phyloP scores from a whole-genome alignment of 2,888 invertebrate genomes.

The Melolontha melolontha region DNA sequence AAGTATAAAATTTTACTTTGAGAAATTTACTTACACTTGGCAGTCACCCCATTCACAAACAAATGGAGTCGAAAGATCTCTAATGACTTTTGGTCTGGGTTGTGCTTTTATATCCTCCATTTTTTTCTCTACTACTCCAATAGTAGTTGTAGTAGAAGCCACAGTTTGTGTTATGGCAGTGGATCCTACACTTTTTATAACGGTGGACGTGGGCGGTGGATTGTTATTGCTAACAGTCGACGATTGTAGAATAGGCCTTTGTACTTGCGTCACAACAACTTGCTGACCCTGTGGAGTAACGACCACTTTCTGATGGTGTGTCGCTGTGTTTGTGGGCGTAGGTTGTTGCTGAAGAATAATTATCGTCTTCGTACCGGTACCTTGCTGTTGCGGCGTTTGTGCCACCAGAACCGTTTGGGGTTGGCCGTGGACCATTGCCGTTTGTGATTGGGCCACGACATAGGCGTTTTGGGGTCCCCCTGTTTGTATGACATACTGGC shows the following conservation, averaged over 20 bases:
- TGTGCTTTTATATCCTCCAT: slow-evolving; percentile 49
- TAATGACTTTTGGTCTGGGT: slow-evolving; percentile 60
- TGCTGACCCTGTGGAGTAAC: slow-evolving; percentile 77
- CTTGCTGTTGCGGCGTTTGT: slow-evolving; percentile 75
- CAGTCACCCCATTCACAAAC: slow-evolving; percentile 97
- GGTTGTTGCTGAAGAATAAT: slow-evolving; percentile 75
- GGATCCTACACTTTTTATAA: slow-evolving; percentile 55
- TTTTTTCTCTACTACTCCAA: slow-evolving; percentile 52
- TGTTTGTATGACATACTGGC: slow-evolving; percentile 68
- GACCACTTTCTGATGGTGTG: slow-evolving; percentile 71
- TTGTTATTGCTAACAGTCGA: slow-evolving; percentile 66
- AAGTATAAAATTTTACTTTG: too few relatives aligned
- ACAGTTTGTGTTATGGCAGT: slow-evolving; percentile 51
- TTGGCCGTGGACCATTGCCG: slow-evolving; percentile 71
- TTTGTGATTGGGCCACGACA: slow-evolving; percentile 75
- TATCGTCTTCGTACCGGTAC: slow-evolving; percentile 76
- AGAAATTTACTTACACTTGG: slow-evolving; percentile 68
- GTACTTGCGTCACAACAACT: slow-evolving; percentile 73
- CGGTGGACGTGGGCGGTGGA: slow-evolving; percentile 61
- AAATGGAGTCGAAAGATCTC: slow-evolving; percentile 68
- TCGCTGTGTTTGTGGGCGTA: slow-evolving; percentile 60
- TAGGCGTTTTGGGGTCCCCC: slow-evolving; percentile 72
- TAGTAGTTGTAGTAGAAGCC: slow-evolving; percentile 51
- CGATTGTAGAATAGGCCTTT: slow-evolving; percentile 68
- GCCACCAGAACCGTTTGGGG: slow-evolving; percentile 75